These are phyloP conservation scores for Xiphophorus couchianus DNA, from an alignment of 2,113 vertebrate species.

Conservation along the genomic window DNA sequence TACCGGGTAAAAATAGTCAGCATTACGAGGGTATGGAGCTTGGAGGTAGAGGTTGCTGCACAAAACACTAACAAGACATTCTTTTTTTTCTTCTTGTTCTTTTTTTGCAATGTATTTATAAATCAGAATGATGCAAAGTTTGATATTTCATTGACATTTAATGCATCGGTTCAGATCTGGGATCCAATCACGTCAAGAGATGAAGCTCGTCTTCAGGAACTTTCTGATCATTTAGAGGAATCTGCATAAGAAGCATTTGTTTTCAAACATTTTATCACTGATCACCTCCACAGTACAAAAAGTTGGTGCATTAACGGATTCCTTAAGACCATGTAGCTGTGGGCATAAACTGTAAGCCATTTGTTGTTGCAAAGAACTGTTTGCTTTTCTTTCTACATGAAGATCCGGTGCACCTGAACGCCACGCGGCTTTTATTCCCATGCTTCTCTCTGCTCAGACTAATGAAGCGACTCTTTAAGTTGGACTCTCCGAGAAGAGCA, in stretches of 20 bases:
- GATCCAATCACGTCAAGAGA: too few species aligned
- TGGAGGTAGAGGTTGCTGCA: background rate
- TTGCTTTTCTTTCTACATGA: background rate
- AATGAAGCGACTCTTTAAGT: conserved; percentile 1
- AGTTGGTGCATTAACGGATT: conserved; percentile 15
- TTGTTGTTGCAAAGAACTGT: conserved; percentile 22
- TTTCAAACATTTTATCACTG: conserved; percentile 6
- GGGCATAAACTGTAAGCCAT: conserved; percentile 49
- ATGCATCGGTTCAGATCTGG: background rate
- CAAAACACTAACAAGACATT: conserved; percentile 17
- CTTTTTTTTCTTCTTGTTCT: conserved; percentile 9
- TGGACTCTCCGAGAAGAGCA: conserved; percentile 14
- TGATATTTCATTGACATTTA: background rate
- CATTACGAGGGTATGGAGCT: background rate
- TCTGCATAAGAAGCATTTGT: conserved; percentile 2
- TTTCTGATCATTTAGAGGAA: conserved; percentile 14
- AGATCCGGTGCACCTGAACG: conserved; percentile 16
- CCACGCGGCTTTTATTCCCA: conserved; percentile 19
- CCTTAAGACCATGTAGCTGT: conserved; percentile 63
- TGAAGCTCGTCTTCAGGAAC: background rate
- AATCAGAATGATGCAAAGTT: background rate
- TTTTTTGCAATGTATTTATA: conserved; percentile 9
- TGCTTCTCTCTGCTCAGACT: conserved; percentile 3
- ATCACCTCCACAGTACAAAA: background rate
- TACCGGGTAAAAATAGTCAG: background rate